Conservation (phyloP, 1,140 invertebrate species). For the Anastrepha ludens region DNA sequence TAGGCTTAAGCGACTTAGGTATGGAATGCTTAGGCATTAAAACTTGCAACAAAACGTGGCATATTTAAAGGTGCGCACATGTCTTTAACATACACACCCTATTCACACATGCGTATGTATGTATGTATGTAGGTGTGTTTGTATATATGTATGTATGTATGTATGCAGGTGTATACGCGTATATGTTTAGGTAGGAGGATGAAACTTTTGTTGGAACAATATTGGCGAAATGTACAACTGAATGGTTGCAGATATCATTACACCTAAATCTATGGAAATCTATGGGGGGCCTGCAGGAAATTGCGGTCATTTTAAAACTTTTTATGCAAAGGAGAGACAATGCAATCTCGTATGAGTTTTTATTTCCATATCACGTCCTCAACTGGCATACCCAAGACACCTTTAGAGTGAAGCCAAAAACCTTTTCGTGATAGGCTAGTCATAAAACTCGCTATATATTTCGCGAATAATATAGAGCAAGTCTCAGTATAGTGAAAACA, state of each 20-base stretch:
- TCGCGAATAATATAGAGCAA: no score
- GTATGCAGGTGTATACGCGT: no score
- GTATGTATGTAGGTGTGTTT: not conserved
- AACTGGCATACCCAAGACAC: no score
- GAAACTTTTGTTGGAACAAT: not conserved
- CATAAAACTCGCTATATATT: no score
- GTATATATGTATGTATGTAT: not conserved
- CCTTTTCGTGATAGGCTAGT: no score
- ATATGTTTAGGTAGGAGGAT: no score
- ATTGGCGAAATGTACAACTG: not conserved
- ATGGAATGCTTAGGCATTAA: slow-evolving; percentile 9
- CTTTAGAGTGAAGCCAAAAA: no score
- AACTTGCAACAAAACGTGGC: slow-evolving; percentile 34
- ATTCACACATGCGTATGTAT: not conserved
- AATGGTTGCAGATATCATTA: not conserved
- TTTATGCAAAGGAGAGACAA: no score
- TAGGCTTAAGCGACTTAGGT: not conserved
- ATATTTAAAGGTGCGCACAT: not conserved
- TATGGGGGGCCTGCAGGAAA: not conserved
- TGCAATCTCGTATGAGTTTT: no score
- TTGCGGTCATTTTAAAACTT: no score
- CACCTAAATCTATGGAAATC: not conserved
- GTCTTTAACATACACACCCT: not conserved
- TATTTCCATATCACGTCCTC: no score
- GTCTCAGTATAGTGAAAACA: no score